Base-by-base conservation (phyloP, 2,888 invertebrate genomes). In the Hyposoter didymator region DNA sequence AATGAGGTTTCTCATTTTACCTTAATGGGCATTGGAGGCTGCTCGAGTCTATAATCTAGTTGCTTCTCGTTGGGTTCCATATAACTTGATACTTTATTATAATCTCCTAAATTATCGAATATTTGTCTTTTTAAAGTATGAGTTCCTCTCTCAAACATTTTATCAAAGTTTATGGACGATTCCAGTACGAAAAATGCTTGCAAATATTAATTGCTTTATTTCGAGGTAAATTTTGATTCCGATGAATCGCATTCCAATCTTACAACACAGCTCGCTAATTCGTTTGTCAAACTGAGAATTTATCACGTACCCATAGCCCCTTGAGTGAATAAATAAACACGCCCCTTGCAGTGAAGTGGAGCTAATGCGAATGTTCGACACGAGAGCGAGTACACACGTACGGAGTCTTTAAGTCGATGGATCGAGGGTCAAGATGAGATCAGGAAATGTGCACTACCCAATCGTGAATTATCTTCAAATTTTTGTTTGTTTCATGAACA, bases 1-100 rank as follows among this genome's bases (percentile, higher is more conserved):
- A 82, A 85, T 85, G 66, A 70, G 64, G 66, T 70, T 78, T 49
- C 35, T 69, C 55, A 81, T 66, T 59, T 73, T 69, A 73, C 47
- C 43, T 28, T 69, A 19, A 73, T 62, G 67, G 43, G 49, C 52
- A 69, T 74, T 12, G 45, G 43, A 47, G 47, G 78, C 59, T 59
- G 59, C 78, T 81, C n/a, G 39, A 49, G 49, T 67, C 32, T 67
- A 62, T 47, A 78, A 78, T 76, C 45, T 64, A 62, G 35, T 74
- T 64, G 66, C 52, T 28, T 47, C n/a, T 32, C 28, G 28, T 22
- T 28, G 0, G 59, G 59, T 28, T 59, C 14, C 59, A 59, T 59
- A 59, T 47, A 62, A 19, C 47, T 32, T 43, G 72, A n/a, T 59
- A 64, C 78, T 67, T 79, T 17, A 69, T 52, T 79, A 70, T 55